Percentiles rank a stretch among this genome's conserved stretches.
These are phyloP conservation scores for Oryzias melastigma DNA, from an alignment of 2,113 vertebrate genomes.

Conservation along the genomic window DNA sequence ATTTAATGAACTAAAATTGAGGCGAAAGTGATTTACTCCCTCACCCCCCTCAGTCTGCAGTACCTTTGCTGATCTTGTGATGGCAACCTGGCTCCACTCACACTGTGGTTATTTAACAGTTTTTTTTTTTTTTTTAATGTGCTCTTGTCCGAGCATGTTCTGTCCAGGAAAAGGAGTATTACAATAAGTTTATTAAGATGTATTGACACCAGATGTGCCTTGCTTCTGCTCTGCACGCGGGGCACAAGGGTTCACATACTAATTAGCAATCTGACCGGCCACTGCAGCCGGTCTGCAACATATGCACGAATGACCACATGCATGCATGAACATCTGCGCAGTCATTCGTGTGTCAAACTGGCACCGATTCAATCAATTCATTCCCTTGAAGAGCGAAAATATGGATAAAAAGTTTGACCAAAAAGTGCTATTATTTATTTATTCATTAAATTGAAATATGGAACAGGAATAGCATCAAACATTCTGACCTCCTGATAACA, in stretches of 20 bases:
- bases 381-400: background rate
- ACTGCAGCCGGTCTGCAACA: slow-evolving; percentile 40
- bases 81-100: slow-evolving; percentile 69
- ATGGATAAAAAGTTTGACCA: background rate
- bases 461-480: no score
- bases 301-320: slow-evolving; percentile 21
- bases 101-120: background rate
- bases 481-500: no score
- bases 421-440: background rate
- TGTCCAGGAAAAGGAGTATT: slow-evolving; percentile 84
- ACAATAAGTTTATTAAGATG: slow-evolving; percentile 87
- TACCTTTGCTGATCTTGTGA: slow-evolving; percentile 54
- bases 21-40: no score
- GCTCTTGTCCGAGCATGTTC: slow-evolving; percentile 56
- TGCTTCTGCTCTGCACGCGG: slow-evolving; percentile 54
- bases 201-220: slow-evolving; percentile 87
- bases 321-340: background rate
- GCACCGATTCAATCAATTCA: background rate
- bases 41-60: slow-evolving; percentile 43
- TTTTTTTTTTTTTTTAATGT: slow-evolving; percentile 41
- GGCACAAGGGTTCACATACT: slow-evolving; percentile 39
- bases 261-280: slow-evolving; percentile 49
- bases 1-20: background rate
- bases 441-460: background rate
- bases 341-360: background rate